Conservation (phyloP, 2,113 vertebrate species). For the Cinclus mexicanus region DNA sequence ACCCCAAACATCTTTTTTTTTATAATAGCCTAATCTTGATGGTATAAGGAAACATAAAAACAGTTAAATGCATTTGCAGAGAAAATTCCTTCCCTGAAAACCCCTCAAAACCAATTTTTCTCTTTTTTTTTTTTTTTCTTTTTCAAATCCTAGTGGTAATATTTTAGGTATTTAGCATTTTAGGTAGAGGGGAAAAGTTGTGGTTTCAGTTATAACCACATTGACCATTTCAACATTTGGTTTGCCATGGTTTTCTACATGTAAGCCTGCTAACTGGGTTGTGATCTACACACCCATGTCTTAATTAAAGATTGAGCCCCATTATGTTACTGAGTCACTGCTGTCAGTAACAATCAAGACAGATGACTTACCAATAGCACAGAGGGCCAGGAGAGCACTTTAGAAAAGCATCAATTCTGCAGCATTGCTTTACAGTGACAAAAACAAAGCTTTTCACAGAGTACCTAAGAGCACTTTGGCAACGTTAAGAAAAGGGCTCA, state of each 20-base stretch:
- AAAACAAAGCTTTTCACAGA: background rate
- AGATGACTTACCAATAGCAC: background rate
- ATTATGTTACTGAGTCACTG: conserved; percentile 62
- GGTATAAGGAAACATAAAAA: background rate
- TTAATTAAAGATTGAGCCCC: conserved; percentile 63
- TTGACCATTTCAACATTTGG: background rate
- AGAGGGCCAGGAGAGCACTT: background rate
- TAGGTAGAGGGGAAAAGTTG: background rate
- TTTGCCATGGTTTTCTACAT: background rate
- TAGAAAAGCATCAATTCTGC: background rate
- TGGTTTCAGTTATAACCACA: background rate
- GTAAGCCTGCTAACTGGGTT: conserved; percentile 13
- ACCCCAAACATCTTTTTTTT: background rate
- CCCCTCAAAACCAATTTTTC: background rate
- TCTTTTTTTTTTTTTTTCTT: too few relatives aligned
- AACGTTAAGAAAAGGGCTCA: background rate
- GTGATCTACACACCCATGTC: conserved; percentile 75
- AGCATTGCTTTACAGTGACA: background rate
- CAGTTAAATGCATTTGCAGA: background rate
- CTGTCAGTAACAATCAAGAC: conserved; percentile 77
- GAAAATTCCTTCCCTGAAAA: background rate
- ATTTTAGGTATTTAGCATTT: background rate
- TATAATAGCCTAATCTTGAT: background rate
- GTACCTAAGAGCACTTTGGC: background rate
- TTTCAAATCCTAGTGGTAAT: background rate